Percentiles rank a stretch among this genome's conserved stretches.
Conservation (phyloP, 2,113 vertebrate species). For the Seriola quinqueradiata region DNA sequence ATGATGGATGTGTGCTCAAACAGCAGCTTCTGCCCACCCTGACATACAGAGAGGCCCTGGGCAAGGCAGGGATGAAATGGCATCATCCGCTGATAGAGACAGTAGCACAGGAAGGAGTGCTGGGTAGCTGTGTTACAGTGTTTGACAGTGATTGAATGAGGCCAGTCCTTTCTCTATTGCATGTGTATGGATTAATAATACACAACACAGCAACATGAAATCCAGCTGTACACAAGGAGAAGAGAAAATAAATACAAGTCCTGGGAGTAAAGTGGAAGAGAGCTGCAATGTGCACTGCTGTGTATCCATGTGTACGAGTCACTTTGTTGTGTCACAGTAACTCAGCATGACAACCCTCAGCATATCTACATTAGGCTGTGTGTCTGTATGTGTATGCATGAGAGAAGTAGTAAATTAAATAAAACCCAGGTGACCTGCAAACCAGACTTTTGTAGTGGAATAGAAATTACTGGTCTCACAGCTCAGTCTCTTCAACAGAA, state of each 20-base stretch:
- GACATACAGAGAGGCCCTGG: background rate
- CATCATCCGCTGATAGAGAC: slow-evolving; percentile 11
- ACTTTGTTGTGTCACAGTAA: slow-evolving; percentile 31
- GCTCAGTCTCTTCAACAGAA: background rate
- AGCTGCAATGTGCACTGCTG: background rate
- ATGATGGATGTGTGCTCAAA: slow-evolving; percentile 25
- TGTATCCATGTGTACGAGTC: slow-evolving; percentile 5
- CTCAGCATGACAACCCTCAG: background rate
- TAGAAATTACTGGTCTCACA: background rate
- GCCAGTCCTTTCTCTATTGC: slow-evolving; percentile 39
- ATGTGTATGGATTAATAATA: slow-evolving; percentile 57
- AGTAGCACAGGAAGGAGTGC: background rate
- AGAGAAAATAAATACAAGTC: slow-evolving; percentile 37
- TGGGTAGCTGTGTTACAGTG: background rate
- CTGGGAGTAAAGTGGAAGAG: slow-evolving; percentile 14
- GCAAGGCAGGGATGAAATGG: background rate
- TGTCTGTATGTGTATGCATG: background rate
- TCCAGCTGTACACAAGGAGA: slow-evolving; percentile 37
- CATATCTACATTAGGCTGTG: slow-evolving; percentile 6
- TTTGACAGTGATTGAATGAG: slow-evolving; percentile 61
- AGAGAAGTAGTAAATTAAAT: background rate
- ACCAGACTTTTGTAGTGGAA: background rate
- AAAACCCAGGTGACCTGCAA: background rate
- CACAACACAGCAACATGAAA: slow-evolving; percentile 28
- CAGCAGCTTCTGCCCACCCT: background rate